A percentile compares a stretch with the other conserved stretches of the same genome.
phyloP scores from a whole-genome alignment of 2,888 invertebrate genomes.

The Sialis fuliginosa region DNA sequence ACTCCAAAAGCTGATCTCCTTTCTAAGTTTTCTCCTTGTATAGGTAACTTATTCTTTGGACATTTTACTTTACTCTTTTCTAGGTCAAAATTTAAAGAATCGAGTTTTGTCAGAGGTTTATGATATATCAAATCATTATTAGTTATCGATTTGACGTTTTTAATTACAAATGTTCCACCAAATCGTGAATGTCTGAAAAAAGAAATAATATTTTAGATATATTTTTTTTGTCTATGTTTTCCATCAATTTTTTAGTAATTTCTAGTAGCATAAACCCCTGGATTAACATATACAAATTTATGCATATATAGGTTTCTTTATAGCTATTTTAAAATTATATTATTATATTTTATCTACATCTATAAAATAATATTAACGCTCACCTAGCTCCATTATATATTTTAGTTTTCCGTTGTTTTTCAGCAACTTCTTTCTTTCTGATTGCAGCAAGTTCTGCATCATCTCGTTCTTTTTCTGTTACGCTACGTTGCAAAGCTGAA shows the following conservation, averaged over 20 bases:
- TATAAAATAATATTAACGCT: conserved; percentile 8
- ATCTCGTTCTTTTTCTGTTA: conserved; percentile 69
- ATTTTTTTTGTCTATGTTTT: too few species aligned
- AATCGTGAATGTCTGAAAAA: conserved; percentile 68
- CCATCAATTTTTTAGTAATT: neutral
- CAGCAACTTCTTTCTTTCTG: conserved; percentile 47
- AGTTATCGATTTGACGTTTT: conserved; percentile 85
- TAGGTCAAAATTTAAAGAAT: conserved; percentile 58
- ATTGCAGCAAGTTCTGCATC: conserved; percentile 61
- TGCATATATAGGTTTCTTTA: too few species aligned
- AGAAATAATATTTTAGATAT: too few species aligned
- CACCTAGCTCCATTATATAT: conserved; percentile 34
- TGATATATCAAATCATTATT: conserved; percentile 75
- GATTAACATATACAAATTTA: neutral
- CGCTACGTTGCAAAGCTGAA: conserved; percentile 55
- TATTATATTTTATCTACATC: too few species aligned
- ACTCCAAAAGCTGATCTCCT: conserved; percentile 79
- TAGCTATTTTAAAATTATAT: too few species aligned
- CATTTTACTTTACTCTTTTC: conserved; percentile 51
- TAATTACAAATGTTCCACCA: conserved; percentile 82
- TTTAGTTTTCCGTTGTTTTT: conserved; percentile 30
- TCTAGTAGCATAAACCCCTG: neutral
- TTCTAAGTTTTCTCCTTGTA: conserved; percentile 42
- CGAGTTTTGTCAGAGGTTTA: conserved; percentile 63
- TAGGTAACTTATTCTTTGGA: conserved; percentile 60